Percentiles rank a stretch among this genome's conserved stretches.
Evolutionary conservation across 1,140 invertebrate genomes (phyloP).

Genomic region (Drosophila elegans): DNA sequence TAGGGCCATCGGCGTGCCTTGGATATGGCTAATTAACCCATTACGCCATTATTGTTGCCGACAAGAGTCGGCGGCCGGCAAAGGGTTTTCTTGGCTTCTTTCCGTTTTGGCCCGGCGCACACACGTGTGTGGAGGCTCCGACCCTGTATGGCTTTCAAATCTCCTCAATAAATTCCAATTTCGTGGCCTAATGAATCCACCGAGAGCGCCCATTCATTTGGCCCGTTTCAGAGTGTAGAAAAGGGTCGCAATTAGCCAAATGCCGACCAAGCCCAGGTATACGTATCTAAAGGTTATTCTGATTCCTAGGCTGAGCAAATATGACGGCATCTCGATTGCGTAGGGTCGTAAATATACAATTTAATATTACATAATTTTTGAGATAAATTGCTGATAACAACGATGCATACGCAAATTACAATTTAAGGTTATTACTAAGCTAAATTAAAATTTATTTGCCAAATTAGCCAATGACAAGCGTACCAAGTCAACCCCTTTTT

Average conservation of each 20-base stretch:
- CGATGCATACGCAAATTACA: conserved; percentile 35
- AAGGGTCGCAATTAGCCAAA: conserved; percentile 67
- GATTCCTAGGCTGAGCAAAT: conserved; percentile 15
- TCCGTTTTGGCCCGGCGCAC: conserved; percentile 58
- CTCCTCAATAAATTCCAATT: conserved; percentile 79
- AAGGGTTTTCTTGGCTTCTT: conserved; percentile 55
- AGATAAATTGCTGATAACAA: conserved; percentile 43
- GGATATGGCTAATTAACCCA: conserved; percentile 80
- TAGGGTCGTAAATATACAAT: conserved; percentile 24
- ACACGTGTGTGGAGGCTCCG: conserved; percentile 43
- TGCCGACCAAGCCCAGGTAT: conserved; percentile 21
- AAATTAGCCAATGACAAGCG: conserved; percentile 27
- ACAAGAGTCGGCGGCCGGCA: conserved; percentile 28
- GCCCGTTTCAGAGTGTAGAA: conserved; percentile 25
- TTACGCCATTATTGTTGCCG: conserved; percentile 75
- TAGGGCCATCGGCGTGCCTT: conserved; percentile 46
- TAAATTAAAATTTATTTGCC: conserved; percentile 36
- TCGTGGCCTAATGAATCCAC: conserved; percentile 75
- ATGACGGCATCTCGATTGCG: conserved; percentile 43
- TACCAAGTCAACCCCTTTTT: neutral
- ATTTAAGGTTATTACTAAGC: conserved; percentile 27
- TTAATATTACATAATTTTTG: conserved; percentile 45
- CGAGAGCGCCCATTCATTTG: conserved; percentile 68
- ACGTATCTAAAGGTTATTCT: conserved; percentile 12
- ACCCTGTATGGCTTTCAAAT: conserved; percentile 69